Percentiles rank a stretch among this genome's conserved stretches.
phyloP scores from a whole-genome alignment of 53 echinoderm and acorn worm species.

The Apostichopus leukothele region DNA sequence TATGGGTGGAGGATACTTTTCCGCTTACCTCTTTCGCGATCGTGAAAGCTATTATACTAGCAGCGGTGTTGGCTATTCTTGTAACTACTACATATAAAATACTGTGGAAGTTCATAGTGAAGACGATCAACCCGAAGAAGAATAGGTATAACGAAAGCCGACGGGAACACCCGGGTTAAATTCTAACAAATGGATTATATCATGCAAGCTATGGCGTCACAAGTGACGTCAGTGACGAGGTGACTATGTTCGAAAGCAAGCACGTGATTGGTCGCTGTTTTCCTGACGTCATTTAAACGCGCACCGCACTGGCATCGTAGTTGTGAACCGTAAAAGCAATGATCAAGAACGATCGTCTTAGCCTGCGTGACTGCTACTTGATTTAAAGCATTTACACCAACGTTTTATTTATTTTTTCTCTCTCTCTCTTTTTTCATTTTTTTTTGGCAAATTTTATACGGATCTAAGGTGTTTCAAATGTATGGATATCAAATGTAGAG shows the following conservation, averaged over 20 bases:
- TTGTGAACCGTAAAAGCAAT: not conserved
- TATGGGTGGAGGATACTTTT: conserved; percentile 1
- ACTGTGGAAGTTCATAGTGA: conserved; percentile 33
- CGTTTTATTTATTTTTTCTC: not conserved
- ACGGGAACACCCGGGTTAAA: conserved; percentile 24
- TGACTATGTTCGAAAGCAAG: not conserved
- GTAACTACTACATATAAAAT: conserved; percentile 37
- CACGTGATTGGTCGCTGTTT: not conserved
- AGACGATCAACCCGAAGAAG: conserved; percentile 14
- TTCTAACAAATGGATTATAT: not conserved
- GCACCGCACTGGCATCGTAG: not conserved
- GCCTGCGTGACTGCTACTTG: not conserved
- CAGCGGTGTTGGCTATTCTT: conserved; percentile 26
- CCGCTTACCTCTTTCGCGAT: conserved; percentile 37
- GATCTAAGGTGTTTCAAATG: too few species aligned
- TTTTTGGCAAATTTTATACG: too few species aligned
- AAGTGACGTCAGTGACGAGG: not conserved
- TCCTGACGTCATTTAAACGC: not conserved
- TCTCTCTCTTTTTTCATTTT: too few species aligned
- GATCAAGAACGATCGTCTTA: not conserved
- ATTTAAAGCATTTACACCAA: not conserved
- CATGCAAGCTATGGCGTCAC: not conserved
- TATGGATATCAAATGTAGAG: too few species aligned
- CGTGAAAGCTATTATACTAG: conserved; percentile 22
- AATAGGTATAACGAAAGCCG: conserved; percentile 19